Evolutionary conservation across 1,140 invertebrate genomes (phyloP), one percentile per base, ranked within the genome.

Genomic region (Plectus sambesii): DNA sequence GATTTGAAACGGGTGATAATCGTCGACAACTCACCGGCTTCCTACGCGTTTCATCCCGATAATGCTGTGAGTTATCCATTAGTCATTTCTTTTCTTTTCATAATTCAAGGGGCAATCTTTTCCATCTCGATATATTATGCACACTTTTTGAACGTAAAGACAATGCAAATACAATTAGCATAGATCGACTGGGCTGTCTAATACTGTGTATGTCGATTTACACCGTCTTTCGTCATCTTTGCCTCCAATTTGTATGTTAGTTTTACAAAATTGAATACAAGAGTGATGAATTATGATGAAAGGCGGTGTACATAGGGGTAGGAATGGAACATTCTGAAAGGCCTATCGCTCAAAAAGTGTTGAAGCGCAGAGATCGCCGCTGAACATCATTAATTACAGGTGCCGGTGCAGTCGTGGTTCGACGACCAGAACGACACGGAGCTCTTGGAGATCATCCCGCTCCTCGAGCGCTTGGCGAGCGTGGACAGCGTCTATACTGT

Each of bases 11-110:
- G 89, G 74, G 89, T 97, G 67, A 82, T 98, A 64, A 99, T 99
- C 68, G 84, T 99, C 54, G 94, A 99, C 77, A 99, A 99, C 77
- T 97, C 90, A 62, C 93, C 93, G 61, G 92, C 89, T 63, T 94
- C 88, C 51, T 99, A 98, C 76, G 92, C 96, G 77, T 99, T 99
- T 82, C 94, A 99, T 82, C 92, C 93, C 70, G 87, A 97, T 72
- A 97, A 98, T 79, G 92, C 93, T 71, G 90, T 97, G 75, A 85
- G 2, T 48, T 33, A 22, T 20, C 41, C 15, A 51, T 25, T 35
- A 2, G n/a, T 49, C 44, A 53, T n/a, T 8, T 19, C 41, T 3
- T 35, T 35, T 47, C 38, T 25, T 17, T 8, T 39, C 29, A 35
- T 15, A 20, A 22, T 39, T 23, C 17, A 51, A 49, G 30, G 19